Evolutionary conservation across 2,888 invertebrate genomes (phyloP), one percentile per base, ranked within the genome.

Genomic region (Leucania comma): DNA sequence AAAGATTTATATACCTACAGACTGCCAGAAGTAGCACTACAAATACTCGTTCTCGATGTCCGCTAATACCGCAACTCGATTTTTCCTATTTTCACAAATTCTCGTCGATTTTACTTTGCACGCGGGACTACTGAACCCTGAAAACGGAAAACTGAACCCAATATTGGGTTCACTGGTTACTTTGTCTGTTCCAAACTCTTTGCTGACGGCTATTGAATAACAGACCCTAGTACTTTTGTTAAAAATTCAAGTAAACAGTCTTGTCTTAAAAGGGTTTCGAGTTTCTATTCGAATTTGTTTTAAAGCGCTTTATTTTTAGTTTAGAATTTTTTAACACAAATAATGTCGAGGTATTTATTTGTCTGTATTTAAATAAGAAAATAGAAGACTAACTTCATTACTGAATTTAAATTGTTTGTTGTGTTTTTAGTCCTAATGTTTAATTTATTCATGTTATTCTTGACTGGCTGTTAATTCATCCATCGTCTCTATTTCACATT

Each of bases 211-310:
- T 75, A 74, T 75, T 64, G 79, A 85, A 87, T 84, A 84, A 83
- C 81, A 84, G 79, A 74, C 35, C 59, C 20, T 64, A 70, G 68
- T 80, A 78, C 82, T 85, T 85, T 82, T 84, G 77, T 81, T 74
- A 38, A 82, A 83, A 87, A 78, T 83, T 85, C 75, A 75, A 84
- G 87, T 87, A 85, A 83, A 83, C 79, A 83, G 75, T 82, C 82
- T 82, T 76, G 85, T 87, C 53, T 68, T 62, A 77, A 72, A 42
- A 76, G 63, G 65, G 62, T 69, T 54, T 72, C 42, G 24, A 38
- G 32, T 74, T 71, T 66, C 56, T 70, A 46, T 61, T 68, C 51
- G 58, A 54, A 70, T 69, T 35, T 78, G n/a, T 53, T 64, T 22
- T 8, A n/a, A 70, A 62, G 46, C 20, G 3, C 2, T 64, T 46